Percentiles rank a stretch among this genome's conserved stretches.
Conservation (phyloP, 2,888 invertebrate species). For the Tiliacea aurago region DNA sequence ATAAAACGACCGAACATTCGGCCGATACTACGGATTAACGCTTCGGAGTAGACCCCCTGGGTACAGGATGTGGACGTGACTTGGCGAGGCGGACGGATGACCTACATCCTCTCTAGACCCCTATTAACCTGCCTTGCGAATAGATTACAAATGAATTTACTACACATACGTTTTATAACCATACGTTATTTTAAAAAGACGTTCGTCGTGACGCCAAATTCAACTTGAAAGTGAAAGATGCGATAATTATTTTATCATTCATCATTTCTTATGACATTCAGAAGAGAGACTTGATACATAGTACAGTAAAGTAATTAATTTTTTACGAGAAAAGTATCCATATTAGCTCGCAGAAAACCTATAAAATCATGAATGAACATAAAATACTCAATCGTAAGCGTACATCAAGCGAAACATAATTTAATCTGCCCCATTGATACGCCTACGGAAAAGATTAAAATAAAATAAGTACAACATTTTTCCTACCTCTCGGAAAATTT, state of each 20-base stretch:
- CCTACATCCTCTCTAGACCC: constrained; percentile 54
- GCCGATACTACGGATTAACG: too few relatives aligned
- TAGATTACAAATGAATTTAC: constrained; percentile 52
- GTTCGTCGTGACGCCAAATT: not conserved
- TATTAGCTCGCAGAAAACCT: not conserved
- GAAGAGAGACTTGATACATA: not conserved
- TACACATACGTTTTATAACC: not conserved
- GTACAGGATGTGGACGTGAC: constrained; percentile 44
- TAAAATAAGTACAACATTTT: constrained; percentile 20
- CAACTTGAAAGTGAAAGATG: not conserved
- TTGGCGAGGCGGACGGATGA: constrained; percentile 23
- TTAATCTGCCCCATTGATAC: constrained; percentile 29
- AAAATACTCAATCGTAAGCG: constrained; percentile 20
- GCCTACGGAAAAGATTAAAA: constrained; percentile 18
- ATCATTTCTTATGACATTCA: not conserved
- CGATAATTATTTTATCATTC: not conserved
- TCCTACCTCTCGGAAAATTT: not conserved
- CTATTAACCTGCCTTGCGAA: constrained; percentile 44
- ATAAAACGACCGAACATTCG: too few relatives aligned
- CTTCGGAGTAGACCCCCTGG: too few relatives aligned
- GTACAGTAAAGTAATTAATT: not conserved
- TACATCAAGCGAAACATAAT: constrained; percentile 38
- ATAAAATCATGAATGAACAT: constrained; percentile 10
- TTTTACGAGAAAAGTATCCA: constrained; percentile 2
- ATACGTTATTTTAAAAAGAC: not conserved